Conservation (phyloP, 2,888 invertebrate species). For the Cheilosia variabilis region DNA sequence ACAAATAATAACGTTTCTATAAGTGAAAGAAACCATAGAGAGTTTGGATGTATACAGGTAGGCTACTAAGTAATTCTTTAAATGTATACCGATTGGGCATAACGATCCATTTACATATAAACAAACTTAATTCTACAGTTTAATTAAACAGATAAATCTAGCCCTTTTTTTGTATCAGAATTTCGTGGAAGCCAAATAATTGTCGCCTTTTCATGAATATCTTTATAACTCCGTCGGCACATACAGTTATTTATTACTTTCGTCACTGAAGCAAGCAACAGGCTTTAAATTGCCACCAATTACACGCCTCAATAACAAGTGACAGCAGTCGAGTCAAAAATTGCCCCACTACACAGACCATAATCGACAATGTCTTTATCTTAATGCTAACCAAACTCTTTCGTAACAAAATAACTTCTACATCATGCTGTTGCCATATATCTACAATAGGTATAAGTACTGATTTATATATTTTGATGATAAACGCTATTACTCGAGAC, state of each 20-base stretch:
- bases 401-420: background rate
- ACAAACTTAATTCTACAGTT: no score
- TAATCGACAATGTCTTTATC: conserved; percentile 34
- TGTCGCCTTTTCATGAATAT: background rate
- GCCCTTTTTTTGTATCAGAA: background rate
- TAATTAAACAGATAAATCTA: no score
- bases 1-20: no score
- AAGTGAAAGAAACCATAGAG: no score
- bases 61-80: no score
- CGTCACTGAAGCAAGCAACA: conserved; percentile 40
- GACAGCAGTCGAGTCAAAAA: conserved; percentile 39
- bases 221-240: conserved; percentile 19
- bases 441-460: conserved; percentile 1
- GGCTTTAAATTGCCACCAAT: conserved; percentile 51
- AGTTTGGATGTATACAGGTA: no score
- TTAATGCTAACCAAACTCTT: conserved; percentile 43
- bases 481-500: conserved; percentile 23
- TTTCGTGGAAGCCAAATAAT: background rate
- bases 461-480: conserved; percentile 52
- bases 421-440: conserved; percentile 8
- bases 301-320: conserved; percentile 47
- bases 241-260: conserved; percentile 49
- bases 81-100: no score
- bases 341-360: conserved; percentile 25
- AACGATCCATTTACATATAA: no score